A percentile compares a stretch with the other conserved stretches of the same genome.
phyloP scores from a whole-genome alignment of 2,113 vertebrate genomes.

The Grallaria varia region DNA sequence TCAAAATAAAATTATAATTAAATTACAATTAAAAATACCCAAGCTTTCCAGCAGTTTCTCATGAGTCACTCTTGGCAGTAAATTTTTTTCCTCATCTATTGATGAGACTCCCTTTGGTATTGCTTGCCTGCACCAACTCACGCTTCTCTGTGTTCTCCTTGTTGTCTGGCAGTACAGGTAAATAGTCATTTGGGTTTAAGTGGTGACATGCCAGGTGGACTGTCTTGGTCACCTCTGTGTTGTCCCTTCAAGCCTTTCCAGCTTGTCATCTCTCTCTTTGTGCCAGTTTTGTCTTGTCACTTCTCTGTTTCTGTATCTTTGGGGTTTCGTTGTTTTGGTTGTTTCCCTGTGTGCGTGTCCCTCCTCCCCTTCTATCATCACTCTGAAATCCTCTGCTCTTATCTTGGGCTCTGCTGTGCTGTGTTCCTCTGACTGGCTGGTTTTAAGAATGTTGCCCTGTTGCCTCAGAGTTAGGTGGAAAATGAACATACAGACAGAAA shows the following conservation, averaged over 20 bases:
- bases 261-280: neutral
- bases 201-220: neutral
- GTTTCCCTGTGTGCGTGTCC: neutral
- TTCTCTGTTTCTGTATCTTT: neutral
- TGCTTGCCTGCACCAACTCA: neutral
- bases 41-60: neutral
- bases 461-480: neutral
- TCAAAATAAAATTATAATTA: neutral
- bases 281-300: neutral
- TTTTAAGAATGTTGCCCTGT: neutral
- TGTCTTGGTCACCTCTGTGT: neutral
- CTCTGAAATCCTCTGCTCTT: neutral
- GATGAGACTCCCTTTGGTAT: neutral
- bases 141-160: neutral
- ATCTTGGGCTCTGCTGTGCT: neutral
- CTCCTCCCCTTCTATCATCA: neutral
- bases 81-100: neutral
- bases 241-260: neutral
- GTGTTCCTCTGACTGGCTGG: neutral
- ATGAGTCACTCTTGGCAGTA: neutral
- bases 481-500: neutral
- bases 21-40: neutral
- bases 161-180: neutral
- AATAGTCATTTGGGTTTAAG: neutral
- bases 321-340: neutral